phyloP scores from a whole-genome alignment of 2,888 invertebrate species.

The Philhelius pedissequus region DNA sequence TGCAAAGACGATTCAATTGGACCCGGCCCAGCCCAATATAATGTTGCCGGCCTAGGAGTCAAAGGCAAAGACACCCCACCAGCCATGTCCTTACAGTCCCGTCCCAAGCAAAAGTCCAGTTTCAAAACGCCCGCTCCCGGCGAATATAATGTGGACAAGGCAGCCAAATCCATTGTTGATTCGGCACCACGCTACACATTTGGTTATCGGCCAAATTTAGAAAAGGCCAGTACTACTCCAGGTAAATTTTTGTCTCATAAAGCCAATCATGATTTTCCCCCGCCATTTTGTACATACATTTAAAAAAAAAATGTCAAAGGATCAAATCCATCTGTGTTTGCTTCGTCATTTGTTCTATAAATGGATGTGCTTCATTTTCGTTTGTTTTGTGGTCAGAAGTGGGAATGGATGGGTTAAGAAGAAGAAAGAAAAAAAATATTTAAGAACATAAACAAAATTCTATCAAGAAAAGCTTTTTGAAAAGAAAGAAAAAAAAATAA shows the following conservation, averaged over 20 bases:
- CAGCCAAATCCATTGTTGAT: conserved; percentile 79
- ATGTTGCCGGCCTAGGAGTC: conserved; percentile 89
- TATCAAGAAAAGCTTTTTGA: conserved; percentile 4
- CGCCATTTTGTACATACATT: conserved; percentile 34
- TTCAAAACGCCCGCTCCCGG: conserved; percentile 91
- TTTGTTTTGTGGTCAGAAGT: conserved; percentile 29
- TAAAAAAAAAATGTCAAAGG: conserved; percentile 45
- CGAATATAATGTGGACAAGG: conserved; percentile 90
- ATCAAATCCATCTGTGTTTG: conserved; percentile 44
- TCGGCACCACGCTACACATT: conserved; percentile 86
- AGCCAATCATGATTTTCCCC: conserved; percentile 31
- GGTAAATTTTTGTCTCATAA: conserved; percentile 79
- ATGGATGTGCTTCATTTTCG: conserved; percentile 42
- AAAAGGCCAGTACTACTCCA: conserved; percentile 83
- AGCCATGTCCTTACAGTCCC: conserved; percentile 88
- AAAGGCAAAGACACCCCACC: conserved; percentile 90
- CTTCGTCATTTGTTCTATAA: conserved; percentile 37
- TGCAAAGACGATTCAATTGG: conserved; percentile 82
- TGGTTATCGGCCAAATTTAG: conserved; percentile 84
- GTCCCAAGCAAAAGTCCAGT: conserved; percentile 79
- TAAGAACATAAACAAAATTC: not conserved
- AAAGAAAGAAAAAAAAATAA: not conserved
- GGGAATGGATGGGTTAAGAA: conserved; percentile 62
- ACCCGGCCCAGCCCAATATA: conserved; percentile 94
- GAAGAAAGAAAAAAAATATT: not conserved